phyloP scores from a whole-genome alignment of 2,797 vertebrate species.

The Epinephelus malabaricus region DNA sequence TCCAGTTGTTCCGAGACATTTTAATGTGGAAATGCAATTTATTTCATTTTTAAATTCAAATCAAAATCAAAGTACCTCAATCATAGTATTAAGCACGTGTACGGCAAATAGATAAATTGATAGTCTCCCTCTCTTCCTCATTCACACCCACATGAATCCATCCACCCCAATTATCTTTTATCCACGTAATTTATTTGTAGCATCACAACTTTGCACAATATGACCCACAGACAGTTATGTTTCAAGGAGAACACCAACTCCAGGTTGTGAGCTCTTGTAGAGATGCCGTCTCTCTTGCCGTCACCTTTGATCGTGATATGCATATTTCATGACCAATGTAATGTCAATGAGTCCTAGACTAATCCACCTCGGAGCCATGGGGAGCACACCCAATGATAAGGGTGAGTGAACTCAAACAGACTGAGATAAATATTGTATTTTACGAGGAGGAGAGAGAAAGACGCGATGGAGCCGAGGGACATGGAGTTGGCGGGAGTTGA shows the following conservation, averaged over 20 bases:
- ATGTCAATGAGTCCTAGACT: conserved; percentile 84
- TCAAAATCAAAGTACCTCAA: conserved; percentile 50
- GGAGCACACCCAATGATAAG: conserved; percentile 80
- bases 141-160: neutral
- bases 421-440: conserved; percentile 84
- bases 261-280: conserved; percentile 68
- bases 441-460: conserved; percentile 67
- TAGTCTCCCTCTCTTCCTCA: neutral
- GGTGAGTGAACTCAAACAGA: conserved; percentile 82
- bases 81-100: conserved; percentile 29
- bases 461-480: conserved; percentile 58
- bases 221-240: conserved; percentile 19
- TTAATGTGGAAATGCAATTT: no score
- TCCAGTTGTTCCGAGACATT: no score
- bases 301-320: conserved; percentile 84
- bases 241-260: conserved; percentile 70
- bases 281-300: conserved; percentile 70
- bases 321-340: conserved; percentile 87
- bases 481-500: conserved; percentile 51
- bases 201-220: conserved; percentile 21
- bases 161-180: conserved; percentile 14
- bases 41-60: conserved; percentile 38
- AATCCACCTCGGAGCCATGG: conserved; percentile 79
- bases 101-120: conserved; percentile 10
- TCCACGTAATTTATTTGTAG: conserved; percentile 44